Percentiles rank a stretch among this genome's conserved stretches.
Conservation (phyloP, 2,797 vertebrate genomes). For the Emydoidea blandingii region DNA sequence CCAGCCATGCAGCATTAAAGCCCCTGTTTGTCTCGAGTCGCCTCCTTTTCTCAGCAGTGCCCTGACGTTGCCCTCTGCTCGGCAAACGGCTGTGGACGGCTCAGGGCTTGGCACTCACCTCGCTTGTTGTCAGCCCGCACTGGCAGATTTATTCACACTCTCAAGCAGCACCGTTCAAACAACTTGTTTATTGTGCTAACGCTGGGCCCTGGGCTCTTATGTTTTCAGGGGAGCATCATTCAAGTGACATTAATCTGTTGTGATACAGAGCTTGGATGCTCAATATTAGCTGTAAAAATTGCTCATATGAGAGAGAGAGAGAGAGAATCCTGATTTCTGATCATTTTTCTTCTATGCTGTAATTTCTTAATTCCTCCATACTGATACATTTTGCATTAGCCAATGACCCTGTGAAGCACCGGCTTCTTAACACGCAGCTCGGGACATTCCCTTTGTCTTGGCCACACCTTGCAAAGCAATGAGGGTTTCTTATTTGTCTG, state of each 20-base stretch:
- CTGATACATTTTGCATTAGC: neutral
- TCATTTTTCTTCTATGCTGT: neutral
- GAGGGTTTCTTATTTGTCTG: neutral
- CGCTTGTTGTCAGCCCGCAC: neutral
- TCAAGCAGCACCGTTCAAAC: neutral
- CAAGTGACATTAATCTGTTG: slow-evolving; percentile 24
- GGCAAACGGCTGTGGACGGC: neutral
- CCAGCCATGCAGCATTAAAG: neutral
- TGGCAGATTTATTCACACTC: neutral
- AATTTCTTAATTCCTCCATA: neutral
- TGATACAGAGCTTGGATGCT: slow-evolving; percentile 5
- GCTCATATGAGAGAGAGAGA: slow-evolving; percentile 1
- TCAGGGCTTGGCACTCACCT: neutral
- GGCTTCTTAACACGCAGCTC: accelerated
- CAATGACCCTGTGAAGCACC: neutral
- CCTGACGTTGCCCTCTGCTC: neutral
- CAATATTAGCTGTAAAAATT: slow-evolving; percentile 42
- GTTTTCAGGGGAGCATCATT: neutral
- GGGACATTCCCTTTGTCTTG: neutral
- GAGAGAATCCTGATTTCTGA: neutral
- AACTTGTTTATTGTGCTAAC: neutral
- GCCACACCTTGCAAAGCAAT: neutral
- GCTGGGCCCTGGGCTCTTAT: accelerated
- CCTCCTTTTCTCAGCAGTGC: neutral
- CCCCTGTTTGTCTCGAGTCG: accelerated